Evolutionary conservation across 2,797 vertebrate genomes (phyloP), one percentile per base, ranked within the genome.

Genomic region (Tiaroga cobitis): DNA sequence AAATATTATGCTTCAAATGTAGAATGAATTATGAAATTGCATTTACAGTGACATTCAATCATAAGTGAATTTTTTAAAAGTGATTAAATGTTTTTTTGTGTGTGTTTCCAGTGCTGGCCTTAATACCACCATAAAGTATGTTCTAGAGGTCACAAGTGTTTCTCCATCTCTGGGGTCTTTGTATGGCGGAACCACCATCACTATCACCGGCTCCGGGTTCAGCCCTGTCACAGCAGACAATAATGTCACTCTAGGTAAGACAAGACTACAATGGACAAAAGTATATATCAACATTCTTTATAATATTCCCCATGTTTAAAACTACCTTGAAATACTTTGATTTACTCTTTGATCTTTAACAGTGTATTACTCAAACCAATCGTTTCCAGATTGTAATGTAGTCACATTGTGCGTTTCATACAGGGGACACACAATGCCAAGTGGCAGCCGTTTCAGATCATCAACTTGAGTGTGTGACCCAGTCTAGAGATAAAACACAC

Each of bases 141-240:
- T 95, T 90, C 92, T 97, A 90, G 90, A 95, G 83, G 90, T 97
- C 75, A 84, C 90, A 54, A 82, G 89, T 49, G 37, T 97, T 67
- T 93, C 88, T 69, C 97, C 97, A 6, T 80, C 67, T 39, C 68
- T 90, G 16, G 97, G 96, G 6, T 97, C 97, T 43, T 88, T 97
- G 46, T 92, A 95, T 84, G 97, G 97, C 76, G 96, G 96, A 70
- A 95, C 96, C 59, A 81, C 86, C 51, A 83, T 97, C 76, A 96
- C 94, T 1, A 1, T 97, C n/a, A 90, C 89, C 5, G 97, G 97
- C 9, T 93, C 91, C 8, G 97, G 97, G 29, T 97, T 97, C 87
- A 96, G 95, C 90, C 68, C 56, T 4, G 82, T 89, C 29, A 61
- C 88, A 37, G n/a, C 90, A 0, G 93, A 96, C 39, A 96, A 95